phyloP scores from a whole-genome alignment of 1,140 invertebrate genomes.

The Anthonomus grandis region DNA sequence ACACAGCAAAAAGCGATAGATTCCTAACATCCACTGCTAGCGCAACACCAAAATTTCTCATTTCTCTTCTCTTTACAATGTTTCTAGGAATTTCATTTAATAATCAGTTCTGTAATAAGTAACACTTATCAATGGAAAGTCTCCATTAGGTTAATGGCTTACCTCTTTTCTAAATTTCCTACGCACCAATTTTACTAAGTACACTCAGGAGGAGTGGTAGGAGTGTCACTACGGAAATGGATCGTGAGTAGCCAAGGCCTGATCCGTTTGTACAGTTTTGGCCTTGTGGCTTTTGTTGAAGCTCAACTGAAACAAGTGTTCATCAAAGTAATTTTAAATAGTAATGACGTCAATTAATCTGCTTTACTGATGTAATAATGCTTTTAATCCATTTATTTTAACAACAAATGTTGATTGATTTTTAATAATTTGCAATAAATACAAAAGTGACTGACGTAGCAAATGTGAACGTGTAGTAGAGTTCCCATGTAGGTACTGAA shows the following conservation, averaged over 20 bases:
- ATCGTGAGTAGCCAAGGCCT: neutral
- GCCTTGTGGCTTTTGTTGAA: slow-evolving; percentile 18
- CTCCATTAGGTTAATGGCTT: too few species aligned
- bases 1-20: slow-evolving; percentile 24
- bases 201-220: slow-evolving; percentile 5
- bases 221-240: neutral
- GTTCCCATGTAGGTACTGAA: too few species aligned
- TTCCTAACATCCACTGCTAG: slow-evolving; percentile 17
- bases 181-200: slow-evolving; percentile 6
- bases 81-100: neutral
- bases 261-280: slow-evolving; percentile 19
- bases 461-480: too few species aligned
- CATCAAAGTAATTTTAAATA: too few species aligned
- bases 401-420: too few species aligned
- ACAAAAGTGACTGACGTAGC: too few species aligned
- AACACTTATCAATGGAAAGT: too few species aligned
- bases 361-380: too few species aligned
- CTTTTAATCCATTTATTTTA: too few species aligned
- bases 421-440: too few species aligned
- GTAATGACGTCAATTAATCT: too few species aligned
- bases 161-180: slow-evolving; percentile 6
- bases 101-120: neutral
- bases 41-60: neutral
- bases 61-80: neutral
- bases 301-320: slow-evolving; percentile 16